Base-by-base conservation (phyloP, 1,140 invertebrate species). In the Drosophila micromelanica region DNA sequence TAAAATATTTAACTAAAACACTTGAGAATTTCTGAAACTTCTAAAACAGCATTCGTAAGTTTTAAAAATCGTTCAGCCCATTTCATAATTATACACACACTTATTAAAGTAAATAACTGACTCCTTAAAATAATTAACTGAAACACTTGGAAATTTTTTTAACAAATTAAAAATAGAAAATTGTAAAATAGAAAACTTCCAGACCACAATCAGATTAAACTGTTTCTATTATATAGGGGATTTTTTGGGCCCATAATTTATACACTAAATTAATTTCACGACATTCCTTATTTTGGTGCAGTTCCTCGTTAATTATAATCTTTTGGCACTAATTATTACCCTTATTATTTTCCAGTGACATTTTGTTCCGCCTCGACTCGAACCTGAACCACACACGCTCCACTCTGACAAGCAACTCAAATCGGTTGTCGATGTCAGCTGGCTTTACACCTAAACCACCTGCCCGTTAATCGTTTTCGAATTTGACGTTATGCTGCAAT, bases 401-500 rank as follows among this genome's bases (percentile, higher is more conserved):
- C 49, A 35, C 51, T 59, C 35, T 43, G 32, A 27, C 48, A 45
- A 49, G 30, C 35, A 67, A 84, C 76, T 85, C 60, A 76, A 70
- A 40, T 8, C 32, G 7, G 7, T 42, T 27, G 13, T 48, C 20
- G 20, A 43, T 27, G 12, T 8, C 11, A 51, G 45, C n/a, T 78
- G 11, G 37, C 74, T 76, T 78, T 75, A 78, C 67, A 87, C 82
- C 78, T 87, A 56, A 32, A 11, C n/a, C 38, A 49, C 37, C 46
- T 45, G 57, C 38, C 32, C 54, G 56, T 43, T 82, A 78, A 82
- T 80, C 75, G 35, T n/a, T n/a, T 15, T 38, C 38, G 45, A 57
- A 61, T 59, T 62, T 61, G 61, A 55, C 55, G 55, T 12, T 52
- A 27, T 37, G 42, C 43, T 43, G 20, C 68, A 85, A 86, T 81